Base-by-base conservation (phyloP, 1,140 invertebrate genomes). In the Chymomyza costata region DNA sequence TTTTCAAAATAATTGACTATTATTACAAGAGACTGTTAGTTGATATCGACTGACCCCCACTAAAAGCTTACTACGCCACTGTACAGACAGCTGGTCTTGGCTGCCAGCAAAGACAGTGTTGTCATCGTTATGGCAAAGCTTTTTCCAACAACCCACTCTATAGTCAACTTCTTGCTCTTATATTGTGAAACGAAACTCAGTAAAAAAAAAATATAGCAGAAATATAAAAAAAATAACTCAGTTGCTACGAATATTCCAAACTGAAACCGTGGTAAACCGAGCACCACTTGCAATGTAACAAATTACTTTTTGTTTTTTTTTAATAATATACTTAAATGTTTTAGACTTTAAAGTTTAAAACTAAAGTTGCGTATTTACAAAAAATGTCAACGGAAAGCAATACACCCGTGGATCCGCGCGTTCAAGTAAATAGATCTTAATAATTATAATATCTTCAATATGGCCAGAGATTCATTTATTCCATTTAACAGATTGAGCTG, bases 401-500 rank as follows among this genome's bases (percentile, higher is more conserved):
- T 68, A 83, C 83, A 17, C 83, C 86, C 32, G 86, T 88, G 43
- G 87, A 88, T 86, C 87, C 87, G 3, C 71, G 87, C 62, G 86
- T 85, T 30, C 83, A 85, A 69, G 83, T 85, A 56, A 41, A 59
- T 39, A 16, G 15, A 18, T 3, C 0, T n/a, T n/a, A n/a, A n/a
- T n/a, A n/a, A n/a, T n/a, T 16, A 6, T 16, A 15, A 16, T 45
- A n/a, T 10, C 6, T 25, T 32, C 21, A 2, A n/a, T 11, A 8
- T 0, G 11, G 25, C 21, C 17, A 30, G 13, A 0, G 15, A 14
- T 19, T 19, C 39, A 6, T 10, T 8, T 2, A 6, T 1, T n/a
- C 3, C 38, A 17, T 16, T 19, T 35, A 34, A 8, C 89, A 98
- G 94, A 90, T 96, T 70, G 97, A 98, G 87, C 87, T 98, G 81